Base-by-base conservation (phyloP, 2,797 vertebrate species). In the Intellagama lesueurii region DNA sequence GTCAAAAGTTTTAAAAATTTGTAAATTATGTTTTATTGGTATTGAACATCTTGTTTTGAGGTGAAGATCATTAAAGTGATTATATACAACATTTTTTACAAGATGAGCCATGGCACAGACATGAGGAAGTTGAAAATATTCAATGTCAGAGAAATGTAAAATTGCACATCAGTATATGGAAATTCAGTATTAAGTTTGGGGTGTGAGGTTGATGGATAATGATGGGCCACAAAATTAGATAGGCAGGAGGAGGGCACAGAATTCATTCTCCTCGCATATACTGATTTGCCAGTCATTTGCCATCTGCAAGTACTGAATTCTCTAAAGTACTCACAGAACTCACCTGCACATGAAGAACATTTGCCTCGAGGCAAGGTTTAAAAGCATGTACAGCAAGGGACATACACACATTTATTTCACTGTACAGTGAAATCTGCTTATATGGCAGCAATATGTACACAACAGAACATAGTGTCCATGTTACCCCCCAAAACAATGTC, bases 21-120 rank as follows among this genome's bases (percentile, higher is more conserved):
- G 66, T 83, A 70, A 70, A 70, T 70, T 70, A 69, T 44, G 68
- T 81, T 83, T 81, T 83, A 83, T 49, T 83, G 82, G 40, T n/a
- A 49, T 19, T 70, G 66, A 83, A 70, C 82, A n/a, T 70, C 35
- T n/a, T 60, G 56, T 70, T 85, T 35, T 60, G 47, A 73, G 32
- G 22, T 16, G 66, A 70, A 83, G 44, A 30, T 40, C 5, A 44
- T 69, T 83, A 47, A 66, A 52, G 85, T n/a, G 40, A 56, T 19
- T 80, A 70, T 70, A 82, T 52, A 75, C 70, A 64, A 35, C 72
- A 64, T 16, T 16, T 64, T 87, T 88, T 75, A 60, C 87, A 81
- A 87, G 56, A 70, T n/a, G 66, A 87, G n/a, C 30, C 40, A 52
- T 22, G 68, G 77, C n/a, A 81, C 69, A 28, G 40, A n/a, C 7